Percentiles rank a stretch among this genome's conserved stretches.
phyloP scores from a whole-genome alignment of 2,888 invertebrate species.

The Nysson spinosus region DNA sequence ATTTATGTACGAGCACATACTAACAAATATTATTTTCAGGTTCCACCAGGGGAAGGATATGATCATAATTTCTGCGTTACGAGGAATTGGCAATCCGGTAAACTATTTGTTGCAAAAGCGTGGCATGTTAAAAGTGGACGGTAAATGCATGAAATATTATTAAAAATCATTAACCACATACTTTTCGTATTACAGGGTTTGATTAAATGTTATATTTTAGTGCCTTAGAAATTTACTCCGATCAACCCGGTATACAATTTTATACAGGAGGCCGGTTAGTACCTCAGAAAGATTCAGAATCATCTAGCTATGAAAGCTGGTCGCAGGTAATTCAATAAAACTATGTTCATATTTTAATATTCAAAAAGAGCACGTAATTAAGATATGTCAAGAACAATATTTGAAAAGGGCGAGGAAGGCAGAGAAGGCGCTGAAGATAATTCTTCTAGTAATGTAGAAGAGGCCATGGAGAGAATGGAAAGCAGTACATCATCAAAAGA shows the following conservation, averaged over 20 bases:
- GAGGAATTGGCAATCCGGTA: slow-evolving; percentile 69
- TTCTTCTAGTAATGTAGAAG: not conserved
- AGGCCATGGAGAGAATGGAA: slow-evolving; percentile 12
- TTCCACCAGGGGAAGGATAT: slow-evolving; percentile 83
- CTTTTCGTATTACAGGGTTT: no score
- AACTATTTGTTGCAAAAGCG: slow-evolving; percentile 80
- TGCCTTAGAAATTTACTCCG: slow-evolving; percentile 87
- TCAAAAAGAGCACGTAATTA: not conserved
- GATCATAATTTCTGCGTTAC: slow-evolving; percentile 89
- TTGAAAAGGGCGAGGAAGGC: slow-evolving; percentile 5
- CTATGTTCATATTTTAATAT: not conserved
- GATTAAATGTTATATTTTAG: slow-evolving; percentile 70
- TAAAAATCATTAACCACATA: no score
- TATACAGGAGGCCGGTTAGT: slow-evolving; percentile 81
- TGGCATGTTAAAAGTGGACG: slow-evolving; percentile 65
- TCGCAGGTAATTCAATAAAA: slow-evolving; percentile 18
- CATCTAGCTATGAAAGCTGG: slow-evolving; percentile 9
- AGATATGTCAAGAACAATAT: no score
- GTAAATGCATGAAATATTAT: slow-evolving; percentile 37
- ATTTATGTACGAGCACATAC: not conserved
- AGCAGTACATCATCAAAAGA: slow-evolving; percentile 1
- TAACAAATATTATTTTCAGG: slow-evolving; percentile 48
- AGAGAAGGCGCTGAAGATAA: not conserved
- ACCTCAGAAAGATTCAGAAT: slow-evolving; percentile 23
- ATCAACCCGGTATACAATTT: slow-evolving; percentile 93